phyloP scores from a whole-genome alignment of 2,888 invertebrate genomes.

The Agonopterix subpropinquella region DNA sequence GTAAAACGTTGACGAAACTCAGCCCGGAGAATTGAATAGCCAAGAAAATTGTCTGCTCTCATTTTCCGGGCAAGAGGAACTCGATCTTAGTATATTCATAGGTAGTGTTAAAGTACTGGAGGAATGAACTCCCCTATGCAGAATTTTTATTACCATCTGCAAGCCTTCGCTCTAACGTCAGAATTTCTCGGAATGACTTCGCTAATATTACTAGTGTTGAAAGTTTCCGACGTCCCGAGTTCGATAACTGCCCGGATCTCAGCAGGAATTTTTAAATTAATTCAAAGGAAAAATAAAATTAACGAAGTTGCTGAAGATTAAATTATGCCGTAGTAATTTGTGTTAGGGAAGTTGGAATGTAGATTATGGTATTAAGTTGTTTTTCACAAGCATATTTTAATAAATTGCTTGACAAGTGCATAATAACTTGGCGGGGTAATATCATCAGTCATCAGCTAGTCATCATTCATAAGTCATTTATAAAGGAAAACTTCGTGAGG shows the following conservation, averaged over 20 bases:
- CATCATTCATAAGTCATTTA: too few species aligned
- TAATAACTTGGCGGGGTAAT: too few species aligned
- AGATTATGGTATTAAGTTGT: conserved; percentile 38
- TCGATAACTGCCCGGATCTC: conserved; percentile 65
- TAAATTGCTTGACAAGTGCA: too few species aligned
- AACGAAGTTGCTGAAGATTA: conserved; percentile 62
- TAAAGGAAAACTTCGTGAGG: too few species aligned
- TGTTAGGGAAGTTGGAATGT: conserved; percentile 58
- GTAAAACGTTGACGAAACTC: conserved; percentile 26
- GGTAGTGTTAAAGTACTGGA: background rate
- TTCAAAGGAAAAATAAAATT: conserved; percentile 71
- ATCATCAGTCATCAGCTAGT: too few species aligned
- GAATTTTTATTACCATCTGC: conserved; percentile 18
- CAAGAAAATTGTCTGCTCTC: conserved; percentile 7
- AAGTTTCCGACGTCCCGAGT: conserved; percentile 57
- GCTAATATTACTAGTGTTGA: conserved; percentile 61
- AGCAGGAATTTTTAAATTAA: conserved; percentile 70
- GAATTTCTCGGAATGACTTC: conserved; percentile 52
- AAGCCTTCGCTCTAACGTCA: conserved; percentile 33
- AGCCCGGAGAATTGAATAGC: conserved; percentile 18
- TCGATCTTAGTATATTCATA: background rate
- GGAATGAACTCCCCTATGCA: conserved; percentile 7
- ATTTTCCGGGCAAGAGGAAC: background rate
- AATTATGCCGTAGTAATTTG: conserved; percentile 65
- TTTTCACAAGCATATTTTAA: conserved; percentile 15